Evolutionary conservation across 2,888 invertebrate species (phyloP).

Genomic region (Limnephilus auricula): DNA sequence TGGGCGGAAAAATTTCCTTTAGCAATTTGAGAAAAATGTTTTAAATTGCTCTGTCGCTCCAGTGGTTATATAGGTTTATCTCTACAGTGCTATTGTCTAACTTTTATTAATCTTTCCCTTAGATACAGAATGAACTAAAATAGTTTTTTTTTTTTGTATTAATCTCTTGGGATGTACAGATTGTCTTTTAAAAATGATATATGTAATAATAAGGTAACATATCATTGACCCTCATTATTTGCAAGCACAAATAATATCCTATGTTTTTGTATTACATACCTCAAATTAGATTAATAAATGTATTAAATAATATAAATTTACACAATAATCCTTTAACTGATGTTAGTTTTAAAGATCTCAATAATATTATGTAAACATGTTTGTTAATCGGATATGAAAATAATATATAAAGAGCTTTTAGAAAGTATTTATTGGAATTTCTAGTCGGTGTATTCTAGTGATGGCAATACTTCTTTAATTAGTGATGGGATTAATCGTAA

Average conservation of each 20-base stretch:
- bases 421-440: constrained; percentile 32
- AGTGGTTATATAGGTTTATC: no score
- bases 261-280: background rate
- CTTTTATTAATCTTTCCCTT: no score
- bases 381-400: constrained; percentile 6
- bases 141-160: background rate
- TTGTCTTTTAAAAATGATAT: background rate
- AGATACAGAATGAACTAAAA: background rate
- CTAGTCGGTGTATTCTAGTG: constrained; percentile 11
- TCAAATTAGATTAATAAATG: background rate
- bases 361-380: constrained; percentile 1
- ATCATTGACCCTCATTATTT: background rate
- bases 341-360: constrained; percentile 2
- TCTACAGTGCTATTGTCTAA: no score
- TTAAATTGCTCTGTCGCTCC: no score
- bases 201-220: background rate
- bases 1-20: no score
- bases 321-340: background rate
- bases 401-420: constrained; percentile 21
- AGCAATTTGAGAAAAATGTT: no score
- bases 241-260: background rate
- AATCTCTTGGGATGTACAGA: background rate
- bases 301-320: background rate
- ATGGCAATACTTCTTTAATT: background rate
- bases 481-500: background rate